Percentiles rank a stretch among this genome's conserved stretches.
These are phyloP conservation scores for Pachypsylla venusta DNA, from an alignment of 1,140 invertebrate genomes.

Conservation along the genomic window DNA sequence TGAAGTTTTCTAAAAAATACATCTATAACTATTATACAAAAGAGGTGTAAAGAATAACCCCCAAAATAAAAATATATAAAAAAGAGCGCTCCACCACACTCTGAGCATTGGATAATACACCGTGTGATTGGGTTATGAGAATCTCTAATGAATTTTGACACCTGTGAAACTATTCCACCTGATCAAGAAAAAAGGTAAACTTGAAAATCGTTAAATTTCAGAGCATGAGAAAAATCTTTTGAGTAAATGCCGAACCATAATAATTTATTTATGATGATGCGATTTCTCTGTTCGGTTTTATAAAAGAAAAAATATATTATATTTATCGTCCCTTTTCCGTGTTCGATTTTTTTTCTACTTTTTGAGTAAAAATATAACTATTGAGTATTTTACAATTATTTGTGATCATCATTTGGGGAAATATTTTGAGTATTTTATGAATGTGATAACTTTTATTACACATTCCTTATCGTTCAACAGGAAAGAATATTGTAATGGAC, in stretches of 20 bases:
- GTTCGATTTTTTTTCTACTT: too few species aligned
- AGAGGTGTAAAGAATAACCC: constrained; percentile 6
- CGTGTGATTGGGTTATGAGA: constrained; percentile 6
- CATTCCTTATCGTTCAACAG: too few species aligned
- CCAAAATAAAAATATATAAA: not conserved
- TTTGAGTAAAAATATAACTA: too few species aligned
- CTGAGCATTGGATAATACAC: constrained; percentile 2
- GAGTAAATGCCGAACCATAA: not conserved
- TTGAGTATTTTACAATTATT: too few species aligned
- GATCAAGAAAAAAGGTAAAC: constrained; percentile 3
- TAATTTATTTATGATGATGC: not conserved
- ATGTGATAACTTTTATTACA: too few species aligned
- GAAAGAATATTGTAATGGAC: too few species aligned
- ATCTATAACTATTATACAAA: too few species aligned
- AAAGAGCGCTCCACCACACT: not conserved
- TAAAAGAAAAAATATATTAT: too few species aligned
- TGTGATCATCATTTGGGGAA: too few species aligned
- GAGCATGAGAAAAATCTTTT: constrained; percentile 9
- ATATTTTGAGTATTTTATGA: too few species aligned
- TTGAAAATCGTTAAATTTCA: constrained; percentile 10
- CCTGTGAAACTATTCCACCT: constrained; percentile 4
- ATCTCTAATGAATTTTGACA: constrained; percentile 3
- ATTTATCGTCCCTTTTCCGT: too few species aligned
- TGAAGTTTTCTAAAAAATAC: too few species aligned
- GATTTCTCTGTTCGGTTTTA: not conserved